Evolutionary conservation across 2,113 vertebrate genomes (phyloP), one percentile per base, ranked within the genome.

Genomic region (Siniperca chuatsi): DNA sequence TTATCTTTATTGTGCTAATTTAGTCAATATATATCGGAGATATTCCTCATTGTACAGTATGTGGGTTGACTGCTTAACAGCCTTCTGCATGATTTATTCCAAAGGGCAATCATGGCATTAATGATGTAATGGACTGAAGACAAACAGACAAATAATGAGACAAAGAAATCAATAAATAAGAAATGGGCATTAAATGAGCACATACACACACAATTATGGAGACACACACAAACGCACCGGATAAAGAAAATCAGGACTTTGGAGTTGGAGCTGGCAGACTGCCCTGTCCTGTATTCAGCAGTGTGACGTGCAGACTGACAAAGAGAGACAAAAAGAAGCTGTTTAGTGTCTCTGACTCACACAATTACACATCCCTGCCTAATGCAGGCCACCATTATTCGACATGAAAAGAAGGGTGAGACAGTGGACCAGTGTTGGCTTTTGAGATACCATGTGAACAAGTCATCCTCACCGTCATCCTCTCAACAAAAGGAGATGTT

Each of bases 91-190:
- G 89, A 90, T 89, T 92, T 90, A 86, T 91, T 92, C 82, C 74
- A 90, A 89, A 93, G 89, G 81, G 83, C 89, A 92, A 90, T 90
- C 62, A 79, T 74, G 79, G 90, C 77, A 85, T 90, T 92, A 83
- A 91, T 81, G 81, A 70, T 52, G 80, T 89, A 92, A 92, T 90
- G 79, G 84, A 87, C 81, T 84, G 85, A 87, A 89, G 89, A 93
- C 86, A 93, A 94, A 93, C 83, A 87, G 77, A 89, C 82, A 87
- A 92, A 93, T 92, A 93, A 94, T 90, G 87, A 88, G 90, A 90
- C 90, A 92, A 75, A 89, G 35, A 85, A 90, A 94, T 95, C 89
- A 91, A 93, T 95, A 92, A 91, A 89, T 91, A 89, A 91, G 87
- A 92, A 93, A 82, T 80, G 61, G 70, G 78, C 85, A 84, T 93